Evolutionary conservation across 2,797 vertebrate species (phyloP), one percentile per base, ranked within the genome.

Genomic region (Smutsia gigantea): DNA sequence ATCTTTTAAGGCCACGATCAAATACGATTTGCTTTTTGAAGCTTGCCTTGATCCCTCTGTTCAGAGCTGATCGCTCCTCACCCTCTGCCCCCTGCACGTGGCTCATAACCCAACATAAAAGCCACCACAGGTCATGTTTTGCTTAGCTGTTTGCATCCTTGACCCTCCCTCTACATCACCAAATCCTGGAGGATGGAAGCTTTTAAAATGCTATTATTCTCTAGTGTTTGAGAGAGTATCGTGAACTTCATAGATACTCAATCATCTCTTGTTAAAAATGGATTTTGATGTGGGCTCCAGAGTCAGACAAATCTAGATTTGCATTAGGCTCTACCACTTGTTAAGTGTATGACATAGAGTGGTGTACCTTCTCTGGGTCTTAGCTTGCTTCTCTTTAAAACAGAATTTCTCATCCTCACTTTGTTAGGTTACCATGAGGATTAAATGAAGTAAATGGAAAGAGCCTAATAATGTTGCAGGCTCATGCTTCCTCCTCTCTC

Each of bases 401-500:
- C 15, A 21, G 31, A 77, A 13, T 29, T 55, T 51, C 25, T 69
- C 66, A 61, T 31, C 6, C n/a, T 23, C 21, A 46, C 4, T 51
- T 18, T 51, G 21, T 23, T 25, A 6, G 42, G 23, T 46, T 31
- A 4, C 9, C 37, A 0, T 14, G 25, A n/a, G 17, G 34, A 61
- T 53, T 37, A 12, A 53, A 69, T 18, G 29, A 72, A 5, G 31
- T 39, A 17, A 77, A 18, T 19, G 29, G 34, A 53, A 68, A 31
- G 12, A 37, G 10, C 18, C 19, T 37, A 1, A 0, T 4, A 19
- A 7, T 46, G n/a, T 1, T 25, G 5, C 5, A 2, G 29, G 29
- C 23, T 0, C 12, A 8, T 39, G 29, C 21, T 7, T 14, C 39
- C 34, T n/a, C 15, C 19, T 21, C 19, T 69, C 11, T 18, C 25